These are phyloP conservation scores for Holotrichia oblita DNA, from an alignment of 1,140 invertebrate species.

Conservation along the genomic window DNA sequence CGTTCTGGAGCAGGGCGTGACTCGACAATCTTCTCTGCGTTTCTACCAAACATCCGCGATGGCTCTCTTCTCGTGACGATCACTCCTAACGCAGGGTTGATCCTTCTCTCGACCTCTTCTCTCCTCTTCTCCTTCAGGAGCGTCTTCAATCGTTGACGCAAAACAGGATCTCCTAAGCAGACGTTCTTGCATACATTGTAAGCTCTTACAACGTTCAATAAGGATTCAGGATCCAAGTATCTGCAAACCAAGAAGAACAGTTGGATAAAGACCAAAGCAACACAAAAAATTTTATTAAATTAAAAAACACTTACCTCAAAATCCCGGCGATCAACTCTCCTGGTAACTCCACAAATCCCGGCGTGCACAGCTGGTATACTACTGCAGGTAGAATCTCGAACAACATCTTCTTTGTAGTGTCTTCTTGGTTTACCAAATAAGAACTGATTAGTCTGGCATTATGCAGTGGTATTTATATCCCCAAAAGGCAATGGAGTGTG, in stretches of 20 bases:
- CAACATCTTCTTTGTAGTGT: not conserved
- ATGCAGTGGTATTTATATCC: not conserved
- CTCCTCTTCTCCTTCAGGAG: slow-evolving; percentile 3
- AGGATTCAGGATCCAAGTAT: no score
- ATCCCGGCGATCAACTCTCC: no score
- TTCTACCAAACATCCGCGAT: not conserved
- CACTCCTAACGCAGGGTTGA: not conserved
- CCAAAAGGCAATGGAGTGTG: not conserved
- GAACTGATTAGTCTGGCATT: not conserved
- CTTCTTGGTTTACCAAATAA: not conserved
- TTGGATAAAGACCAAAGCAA: not conserved
- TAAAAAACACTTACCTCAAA: not conserved
- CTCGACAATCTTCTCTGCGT: no score
- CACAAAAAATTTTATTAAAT: not conserved
- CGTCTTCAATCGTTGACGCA: not conserved
- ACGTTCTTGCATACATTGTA: not conserved
- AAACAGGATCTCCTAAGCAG: no score
- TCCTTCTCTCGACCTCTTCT: not conserved
- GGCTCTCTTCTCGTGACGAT: not conserved
- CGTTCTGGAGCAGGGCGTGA: no score
- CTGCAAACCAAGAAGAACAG: not conserved
- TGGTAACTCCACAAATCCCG: not conserved
- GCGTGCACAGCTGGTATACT: not conserved
- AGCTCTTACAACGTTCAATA: no score
- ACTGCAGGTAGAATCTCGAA: slow-evolving; percentile 1